Base-by-base conservation (phyloP, 2,113 vertebrate genomes). In the Pituophis catenifer region DNA sequence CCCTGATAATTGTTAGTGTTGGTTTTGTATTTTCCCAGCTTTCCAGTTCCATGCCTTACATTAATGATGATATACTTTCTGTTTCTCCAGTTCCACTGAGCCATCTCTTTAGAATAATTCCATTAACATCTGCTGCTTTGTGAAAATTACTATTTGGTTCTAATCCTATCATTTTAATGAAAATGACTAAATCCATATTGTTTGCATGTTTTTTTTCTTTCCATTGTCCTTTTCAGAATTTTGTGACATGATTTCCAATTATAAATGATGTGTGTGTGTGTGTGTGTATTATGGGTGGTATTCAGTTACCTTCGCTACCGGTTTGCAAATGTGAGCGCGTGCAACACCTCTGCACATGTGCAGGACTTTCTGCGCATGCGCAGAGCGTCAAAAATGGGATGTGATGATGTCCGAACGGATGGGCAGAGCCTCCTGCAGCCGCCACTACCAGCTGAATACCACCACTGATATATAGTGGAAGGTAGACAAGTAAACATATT, bases 61-160 rank as follows among this genome's bases (percentile, higher is more conserved):
- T 91, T 96, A 96, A 96, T 92, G 92, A 96, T 92, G 92, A 94
- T 91, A 54, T 15, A 97, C 96, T 96, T 97, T 96, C 95, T 97
- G 95, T 89, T 95, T 91, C 95, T 33, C 24, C 86, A 81, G 0
- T 94, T 21, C 96, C 90, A 57, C 0, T 9, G 93, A 95, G 94
- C 93, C 75, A 86, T 52, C 54, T 94, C 90, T 89, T 91, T 87
- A 89, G 93, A 75, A 1, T 90, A 94, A 94, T 96, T 50, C 93
- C 92, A 81, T 70, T 90, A 93, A 90, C 96, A 96, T 95, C 96
- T 97, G 96, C 94, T 95, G 88, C 94, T 94, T 94, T 95, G n/a
- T 70, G 93, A 91, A 96, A 96, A 96, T 94, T 94, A 94, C 93
- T 58, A n/a, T 90, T 96, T 81, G 58, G 0, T 70, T 94, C 95